Conservation (phyloP, 2,888 invertebrate species). For the Drosophila greeni region DNA sequence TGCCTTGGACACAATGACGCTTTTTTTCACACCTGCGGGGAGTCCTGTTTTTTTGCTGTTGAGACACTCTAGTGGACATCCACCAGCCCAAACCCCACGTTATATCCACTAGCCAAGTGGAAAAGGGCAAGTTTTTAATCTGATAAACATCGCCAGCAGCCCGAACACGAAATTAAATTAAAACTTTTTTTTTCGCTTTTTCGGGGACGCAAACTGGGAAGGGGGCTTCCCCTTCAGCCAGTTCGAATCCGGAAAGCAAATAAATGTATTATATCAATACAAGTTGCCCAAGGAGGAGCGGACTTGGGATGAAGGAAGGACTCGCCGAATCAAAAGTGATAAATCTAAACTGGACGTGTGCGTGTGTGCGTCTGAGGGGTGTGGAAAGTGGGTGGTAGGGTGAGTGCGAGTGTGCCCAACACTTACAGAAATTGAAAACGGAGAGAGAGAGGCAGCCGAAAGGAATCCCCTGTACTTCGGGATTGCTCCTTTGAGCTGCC, state of each 20-base stretch:
- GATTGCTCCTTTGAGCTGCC: conserved; percentile 51
- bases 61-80: neutral
- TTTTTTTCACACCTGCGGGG: conserved; percentile 15
- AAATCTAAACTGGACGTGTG: conserved; percentile 71
- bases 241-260: conserved; percentile 47
- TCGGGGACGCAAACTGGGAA: conserved; percentile 43
- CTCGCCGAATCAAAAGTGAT: conserved; percentile 70
- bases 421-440: conserved; percentile 64
- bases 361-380: conserved; percentile 23
- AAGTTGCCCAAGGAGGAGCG: conserved; percentile 28
- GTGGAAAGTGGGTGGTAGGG: neutral
- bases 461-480: conserved; percentile 45
- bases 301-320: conserved; percentile 21
- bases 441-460: conserved; percentile 31
- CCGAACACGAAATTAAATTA: conserved; percentile 59
- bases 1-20: conserved; percentile 8
- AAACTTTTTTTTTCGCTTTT: conserved; percentile 50
- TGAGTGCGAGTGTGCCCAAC: conserved; percentile 37
- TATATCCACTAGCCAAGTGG: conserved; percentile 1
- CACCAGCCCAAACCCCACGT: neutral
- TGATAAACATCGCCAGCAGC: conserved; percentile 50
- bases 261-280: conserved; percentile 74
- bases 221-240: neutral
- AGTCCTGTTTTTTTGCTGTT: neutral
- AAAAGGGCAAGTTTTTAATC: conserved; percentile 60